Evolutionary conservation across 2,888 invertebrate species (phyloP).

Genomic region (Physocephala rufipes): DNA sequence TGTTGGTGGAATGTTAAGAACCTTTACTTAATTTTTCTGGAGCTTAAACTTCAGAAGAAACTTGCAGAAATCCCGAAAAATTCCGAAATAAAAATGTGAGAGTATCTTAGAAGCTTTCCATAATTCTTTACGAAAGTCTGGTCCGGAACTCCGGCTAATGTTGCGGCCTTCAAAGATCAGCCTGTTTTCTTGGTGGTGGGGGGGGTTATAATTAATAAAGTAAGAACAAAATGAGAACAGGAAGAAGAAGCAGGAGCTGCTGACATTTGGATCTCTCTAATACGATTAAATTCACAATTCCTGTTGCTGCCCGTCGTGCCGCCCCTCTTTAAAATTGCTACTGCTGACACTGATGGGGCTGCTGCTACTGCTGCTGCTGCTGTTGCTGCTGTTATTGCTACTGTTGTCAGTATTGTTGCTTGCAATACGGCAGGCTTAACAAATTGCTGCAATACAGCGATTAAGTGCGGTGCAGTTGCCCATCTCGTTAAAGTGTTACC

Average conservation of each 20-base stretch:
- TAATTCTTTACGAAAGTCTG: too few relatives aligned
- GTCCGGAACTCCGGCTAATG: too few relatives aligned
- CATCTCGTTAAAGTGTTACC: slow-evolving; percentile 32
- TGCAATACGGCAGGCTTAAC: slow-evolving; percentile 36
- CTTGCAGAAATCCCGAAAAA: too few relatives aligned
- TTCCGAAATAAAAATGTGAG: too few relatives aligned
- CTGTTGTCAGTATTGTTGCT: neutral
- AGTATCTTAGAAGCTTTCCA: too few relatives aligned
- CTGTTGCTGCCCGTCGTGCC: slow-evolving; percentile 1
- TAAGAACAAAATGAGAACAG: neutral
- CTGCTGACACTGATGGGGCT: neutral
- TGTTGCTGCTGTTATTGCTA: neutral
- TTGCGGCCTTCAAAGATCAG: too few relatives aligned
- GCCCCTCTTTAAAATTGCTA: neutral
- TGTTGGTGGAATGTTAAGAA: too few relatives aligned
- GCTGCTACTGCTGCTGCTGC: slow-evolving; percentile 1
- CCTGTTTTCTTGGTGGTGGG: too few relatives aligned
- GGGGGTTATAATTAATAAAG: too few relatives aligned
- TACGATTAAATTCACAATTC: neutral
- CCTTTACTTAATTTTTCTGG: too few relatives aligned
- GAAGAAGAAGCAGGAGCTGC: slow-evolving; percentile 18
- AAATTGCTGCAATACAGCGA: slow-evolving; percentile 53
- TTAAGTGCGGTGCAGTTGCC: slow-evolving; percentile 41
- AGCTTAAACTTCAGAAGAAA: too few relatives aligned
- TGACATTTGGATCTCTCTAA: neutral